Evolutionary conservation across 2,888 invertebrate species (phyloP), one percentile per base, ranked within the genome.

Genomic region (Drosophila cognata): DNA sequence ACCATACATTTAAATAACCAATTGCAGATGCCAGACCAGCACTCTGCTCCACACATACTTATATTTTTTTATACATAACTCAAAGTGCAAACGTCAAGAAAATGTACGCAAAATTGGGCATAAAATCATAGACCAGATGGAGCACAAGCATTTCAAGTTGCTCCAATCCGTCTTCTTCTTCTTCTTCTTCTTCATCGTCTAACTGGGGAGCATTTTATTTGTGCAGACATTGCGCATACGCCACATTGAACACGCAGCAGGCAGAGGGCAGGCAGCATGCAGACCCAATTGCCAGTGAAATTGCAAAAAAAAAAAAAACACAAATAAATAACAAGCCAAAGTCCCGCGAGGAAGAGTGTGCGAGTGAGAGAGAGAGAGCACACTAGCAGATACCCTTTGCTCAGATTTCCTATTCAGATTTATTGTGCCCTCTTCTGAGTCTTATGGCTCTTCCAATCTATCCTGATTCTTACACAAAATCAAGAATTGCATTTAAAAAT

Each of bases 191-290:
- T 21, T 21, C 52, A 55, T 64, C 10, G 16, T 41, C 29, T 56
- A 41, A 41, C 57, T 59, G 38, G 75, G 59, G 57, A 53, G 50
- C 62, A 56, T 66, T 79, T 75, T 50, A 62, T 57, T 61, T 62
- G 60, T 71, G 51, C 68, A 66, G 78, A 76, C 77, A 88, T 86
- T 84, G 82, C 82, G 87, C 76, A 86, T 88, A 83, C 89, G 86
- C 87, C 77, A 77, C 79, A 82, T 84, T 83, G 84, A 74, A 65
- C 86, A 88, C 70, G 50, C 50, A 62, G 60, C 72, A 58, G 25
- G 21, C 64, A 52, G 50, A 38, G 11, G 21, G 16, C 25, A 7
- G 35, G 28, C 56, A 16, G 18, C 51, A 52, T 52, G 21, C 60
- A 73, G 64, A 48, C 46, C 71, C 74, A 88, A 88, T 81, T 77